Base-by-base conservation (phyloP, 2,888 invertebrate species). In the Cylindroiulus punctatus region DNA sequence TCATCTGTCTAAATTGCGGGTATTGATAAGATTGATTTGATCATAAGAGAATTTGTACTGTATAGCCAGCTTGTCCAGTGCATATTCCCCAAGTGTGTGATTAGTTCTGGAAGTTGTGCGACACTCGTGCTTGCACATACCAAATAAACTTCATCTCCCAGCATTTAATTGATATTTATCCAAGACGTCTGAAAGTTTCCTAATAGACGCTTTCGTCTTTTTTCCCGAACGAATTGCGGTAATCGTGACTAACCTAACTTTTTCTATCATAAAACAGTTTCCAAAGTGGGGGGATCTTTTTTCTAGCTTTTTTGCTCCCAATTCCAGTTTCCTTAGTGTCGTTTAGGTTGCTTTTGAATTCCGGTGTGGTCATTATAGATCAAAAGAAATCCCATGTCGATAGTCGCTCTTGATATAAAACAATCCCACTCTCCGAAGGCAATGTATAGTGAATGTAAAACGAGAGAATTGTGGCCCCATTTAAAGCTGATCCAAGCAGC, bases 261-360 rank as follows among this genome's bases (percentile, higher is more conserved):
- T 57, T 57, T 57, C 57, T 57, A 57, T 57, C 57, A 57, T 57
- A 57, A 57, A 57, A 57, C 57, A 57, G 57, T 57, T 57, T n/a
- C 57, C 57, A 57, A 57, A 57, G 57, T 57, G 57, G 57, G 22
- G 22, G 22, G 57, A 57, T 57, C 22, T 57, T 57, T 42, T 57
- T 57, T 57, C 22, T 57, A 22, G 57, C 44, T 57, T 57, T 57
- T 57, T 57, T 22, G 22, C 57, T 57, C 22, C 57, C n/a, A 57
- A 57, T 57, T 22, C 57, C 22, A 57, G 57, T 57, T 57, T 57
- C 57, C 57, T 57, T 57, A 57, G 57, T 57, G 57, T 57, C 57
- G 57, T 57, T 57, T 57, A 57, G 57, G 57, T 57, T 57, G 57
- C 57, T 57, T 57, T 57, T 57, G 57, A 57, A 57, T 57, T 57